A percentile compares a stretch with the other conserved stretches of the same genome.
These are phyloP conservation scores for Lepilemur septentrionalis DNA, from an alignment of 2,797 vertebrate genomes.

Conservation along the genomic window DNA sequence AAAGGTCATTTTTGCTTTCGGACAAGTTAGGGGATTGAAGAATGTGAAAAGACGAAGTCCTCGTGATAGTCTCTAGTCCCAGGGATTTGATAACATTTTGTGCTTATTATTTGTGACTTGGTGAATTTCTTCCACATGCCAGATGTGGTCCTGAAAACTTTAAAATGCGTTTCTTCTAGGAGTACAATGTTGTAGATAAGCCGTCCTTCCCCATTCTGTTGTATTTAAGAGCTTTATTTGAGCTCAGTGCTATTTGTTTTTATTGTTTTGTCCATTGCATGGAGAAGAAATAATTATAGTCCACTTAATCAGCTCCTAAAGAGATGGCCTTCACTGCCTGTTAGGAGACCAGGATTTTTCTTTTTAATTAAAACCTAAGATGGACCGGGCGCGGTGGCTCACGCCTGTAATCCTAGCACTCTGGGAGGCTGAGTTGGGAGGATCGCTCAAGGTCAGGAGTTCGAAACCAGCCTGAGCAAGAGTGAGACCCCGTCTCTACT, in stretches of 20 bases:
- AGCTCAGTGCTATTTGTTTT: neutral
- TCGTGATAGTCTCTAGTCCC: neutral
- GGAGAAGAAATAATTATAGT: neutral
- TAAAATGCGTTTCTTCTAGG: neutral
- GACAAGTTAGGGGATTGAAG: neutral
- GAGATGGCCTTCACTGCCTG: neutral
- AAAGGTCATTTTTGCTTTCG: neutral
- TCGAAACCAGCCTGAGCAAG: too few species aligned
- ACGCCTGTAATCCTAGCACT: too few species aligned
- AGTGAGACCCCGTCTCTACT: too few species aligned
- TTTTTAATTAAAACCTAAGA: constrained; percentile 13
- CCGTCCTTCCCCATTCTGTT: neutral
- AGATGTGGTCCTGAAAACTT: neutral
- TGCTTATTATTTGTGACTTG: neutral
- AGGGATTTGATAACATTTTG: neutral
- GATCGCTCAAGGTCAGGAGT: too few species aligned
- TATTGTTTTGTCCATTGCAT: neutral
- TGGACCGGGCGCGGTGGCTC: neutral
- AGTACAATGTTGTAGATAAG: neutral
- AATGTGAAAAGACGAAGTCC: neutral
- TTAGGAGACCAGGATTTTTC: neutral
- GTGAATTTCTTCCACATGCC: neutral
- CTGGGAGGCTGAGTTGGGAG: too few species aligned
- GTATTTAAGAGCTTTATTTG: neutral
- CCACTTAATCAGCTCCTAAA: neutral